These are phyloP conservation scores for Xylocampa areola DNA, from an alignment of 2,888 invertebrate genomes.

Conservation along the genomic window DNA sequence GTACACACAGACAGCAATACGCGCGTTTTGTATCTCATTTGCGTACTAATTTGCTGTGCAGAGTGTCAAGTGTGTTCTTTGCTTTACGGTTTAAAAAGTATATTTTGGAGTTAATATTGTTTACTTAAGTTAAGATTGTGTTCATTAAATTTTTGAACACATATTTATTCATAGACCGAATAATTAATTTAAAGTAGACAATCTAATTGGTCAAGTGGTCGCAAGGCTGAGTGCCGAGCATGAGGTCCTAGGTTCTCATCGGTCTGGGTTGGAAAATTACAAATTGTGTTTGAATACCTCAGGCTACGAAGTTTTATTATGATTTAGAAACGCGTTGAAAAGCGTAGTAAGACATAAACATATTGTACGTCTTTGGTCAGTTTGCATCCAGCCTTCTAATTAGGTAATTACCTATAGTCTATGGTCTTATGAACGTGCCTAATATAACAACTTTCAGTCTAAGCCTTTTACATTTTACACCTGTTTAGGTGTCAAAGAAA, in stretches of 20 bases:
- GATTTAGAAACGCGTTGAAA: slow-evolving; percentile 1
- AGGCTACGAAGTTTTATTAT: not conserved
- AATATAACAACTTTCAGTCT: slow-evolving; percentile 11
- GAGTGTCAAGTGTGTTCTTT: slow-evolving; percentile 35
- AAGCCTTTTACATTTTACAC: not conserved
- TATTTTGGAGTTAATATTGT: too few species aligned
- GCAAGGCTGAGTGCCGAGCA: too few species aligned
- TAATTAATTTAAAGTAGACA: too few species aligned
- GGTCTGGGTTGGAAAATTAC: not conserved
- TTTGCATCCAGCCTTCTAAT: too few species aligned
- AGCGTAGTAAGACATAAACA: slow-evolving; percentile 7
- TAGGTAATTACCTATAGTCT: too few species aligned
- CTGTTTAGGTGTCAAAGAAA: not conserved
- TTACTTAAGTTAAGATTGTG: too few species aligned
- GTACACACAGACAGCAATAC: slow-evolving; percentile 20
- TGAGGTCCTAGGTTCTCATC: too few species aligned
- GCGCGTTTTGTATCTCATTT: slow-evolving; percentile 19
- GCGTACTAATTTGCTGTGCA: slow-evolving; percentile 10
- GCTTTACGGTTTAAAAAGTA: slow-evolving; percentile 21
- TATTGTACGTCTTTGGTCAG: too few species aligned
- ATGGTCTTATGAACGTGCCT: not conserved
- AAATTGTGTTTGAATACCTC: not conserved
- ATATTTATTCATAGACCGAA: too few species aligned
- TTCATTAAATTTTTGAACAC: too few species aligned
- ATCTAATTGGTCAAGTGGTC: too few species aligned